phyloP scores from a whole-genome alignment of 2,888 invertebrate genomes.

The Pterobdella sp. region DNA sequence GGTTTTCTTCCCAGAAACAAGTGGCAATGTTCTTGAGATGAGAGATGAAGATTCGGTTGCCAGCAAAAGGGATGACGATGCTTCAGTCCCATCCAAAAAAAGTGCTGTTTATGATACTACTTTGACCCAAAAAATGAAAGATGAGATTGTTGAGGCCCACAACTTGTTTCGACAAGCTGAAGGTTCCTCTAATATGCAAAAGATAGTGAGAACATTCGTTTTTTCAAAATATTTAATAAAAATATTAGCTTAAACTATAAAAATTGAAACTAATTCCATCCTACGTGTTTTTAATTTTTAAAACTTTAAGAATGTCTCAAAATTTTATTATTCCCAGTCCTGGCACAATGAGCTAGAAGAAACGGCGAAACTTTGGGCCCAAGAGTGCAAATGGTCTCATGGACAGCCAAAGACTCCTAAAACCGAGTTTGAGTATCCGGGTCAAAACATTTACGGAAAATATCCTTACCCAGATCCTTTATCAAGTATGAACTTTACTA shows the following conservation, averaged over 20 bases:
- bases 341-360: slow-evolving; percentile 10
- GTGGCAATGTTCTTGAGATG: too few species aligned
- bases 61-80: neutral
- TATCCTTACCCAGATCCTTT: neutral
- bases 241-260: too few species aligned
- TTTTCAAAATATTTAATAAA: neutral
- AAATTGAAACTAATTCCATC: too few species aligned
- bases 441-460: slow-evolving; percentile 21
- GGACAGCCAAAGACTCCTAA: slow-evolving; percentile 18
- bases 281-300: too few species aligned
- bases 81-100: neutral
- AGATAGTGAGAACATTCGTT: neutral
- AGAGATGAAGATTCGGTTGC: neutral
- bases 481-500: slow-evolving; percentile 7
- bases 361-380: slow-evolving; percentile 16
- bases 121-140: neutral
- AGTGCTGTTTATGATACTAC: neutral
- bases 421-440: neutral
- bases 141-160: neutral
- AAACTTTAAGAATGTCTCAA: too few species aligned
- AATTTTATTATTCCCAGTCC: slow-evolving; percentile 8
- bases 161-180: neutral
- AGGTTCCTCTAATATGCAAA: neutral
- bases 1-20: too few species aligned
- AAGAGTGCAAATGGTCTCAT: slow-evolving; percentile 10